A percentile compares a stretch with the other conserved stretches of the same genome.
Evolutionary conservation across 2,113 vertebrate species (phyloP).

Genomic region (Galbula dea): DNA sequence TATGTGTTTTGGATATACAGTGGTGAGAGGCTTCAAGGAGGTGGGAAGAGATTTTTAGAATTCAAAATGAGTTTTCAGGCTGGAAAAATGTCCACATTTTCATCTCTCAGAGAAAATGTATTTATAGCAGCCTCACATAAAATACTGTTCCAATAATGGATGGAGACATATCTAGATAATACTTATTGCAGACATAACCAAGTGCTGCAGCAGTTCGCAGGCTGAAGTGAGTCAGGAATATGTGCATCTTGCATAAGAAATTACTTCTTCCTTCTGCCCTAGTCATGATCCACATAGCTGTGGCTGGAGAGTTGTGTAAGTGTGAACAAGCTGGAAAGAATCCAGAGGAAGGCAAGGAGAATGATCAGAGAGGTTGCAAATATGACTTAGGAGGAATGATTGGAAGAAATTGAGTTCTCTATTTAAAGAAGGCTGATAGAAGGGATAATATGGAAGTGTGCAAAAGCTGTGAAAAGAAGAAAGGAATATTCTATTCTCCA

Average conservation of each 20-base stretch:
- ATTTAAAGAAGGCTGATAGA: neutral
- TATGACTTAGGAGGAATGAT: neutral
- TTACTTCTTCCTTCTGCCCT: neutral
- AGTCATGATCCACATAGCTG: neutral
- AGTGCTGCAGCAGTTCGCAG: neutral
- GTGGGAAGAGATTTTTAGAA: neutral
- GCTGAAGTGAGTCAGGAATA: neutral
- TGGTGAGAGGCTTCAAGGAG: neutral
- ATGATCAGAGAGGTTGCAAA: neutral
- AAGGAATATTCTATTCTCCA: neutral
- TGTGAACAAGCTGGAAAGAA: neutral
- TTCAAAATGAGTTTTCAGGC: neutral
- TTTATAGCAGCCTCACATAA: neutral
- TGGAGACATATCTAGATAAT: neutral
- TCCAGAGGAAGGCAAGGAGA: neutral
- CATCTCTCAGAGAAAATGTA: neutral
- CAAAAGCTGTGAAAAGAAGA: conserved; percentile 24
- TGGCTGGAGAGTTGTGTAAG: neutral
- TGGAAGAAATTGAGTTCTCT: neutral
- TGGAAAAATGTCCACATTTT: neutral
- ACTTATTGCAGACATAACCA: neutral
- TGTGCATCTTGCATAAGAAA: neutral
- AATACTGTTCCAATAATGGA: neutral
- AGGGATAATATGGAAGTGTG: neutral
- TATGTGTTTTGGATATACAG: neutral